phyloP scores from a whole-genome alignment of 92 coral and sea anemone species.

The Palythoa grandiflora region DNA sequence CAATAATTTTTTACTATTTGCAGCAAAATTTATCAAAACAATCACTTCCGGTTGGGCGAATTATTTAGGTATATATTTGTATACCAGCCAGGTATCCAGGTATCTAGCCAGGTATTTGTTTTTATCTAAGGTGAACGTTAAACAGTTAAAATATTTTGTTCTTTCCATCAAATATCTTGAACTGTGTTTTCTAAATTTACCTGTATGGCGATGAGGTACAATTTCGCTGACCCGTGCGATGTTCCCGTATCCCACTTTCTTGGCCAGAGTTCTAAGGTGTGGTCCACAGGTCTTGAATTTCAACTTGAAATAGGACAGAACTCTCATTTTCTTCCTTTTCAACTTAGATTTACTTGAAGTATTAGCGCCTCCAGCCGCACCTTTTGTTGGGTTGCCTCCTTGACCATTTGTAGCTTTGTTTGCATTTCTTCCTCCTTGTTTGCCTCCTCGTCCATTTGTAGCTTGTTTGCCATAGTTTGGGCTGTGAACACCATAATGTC shows the following conservation, averaged over 20 bases:
- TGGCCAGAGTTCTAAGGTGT: constrained; percentile 9
- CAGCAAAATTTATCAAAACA: no score
- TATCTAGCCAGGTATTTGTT: no score
- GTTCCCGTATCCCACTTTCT: constrained; percentile 35
- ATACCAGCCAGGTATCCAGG: no score
- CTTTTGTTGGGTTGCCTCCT: neutral
- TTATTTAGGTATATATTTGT: no score
- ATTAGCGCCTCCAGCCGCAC: neutral
- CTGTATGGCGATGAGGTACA: constrained; percentile 8
- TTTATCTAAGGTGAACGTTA: no score
- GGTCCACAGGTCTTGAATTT: constrained; percentile 30
- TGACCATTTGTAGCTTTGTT: neutral
- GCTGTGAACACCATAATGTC: constrained; percentile 5
- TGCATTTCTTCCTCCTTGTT: neutral
- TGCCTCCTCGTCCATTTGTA: neutral
- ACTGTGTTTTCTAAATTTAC: neutral
- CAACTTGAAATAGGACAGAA: constrained; percentile 28
- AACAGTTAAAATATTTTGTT: no score
- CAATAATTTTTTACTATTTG: no score
- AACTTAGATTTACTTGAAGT: constrained; percentile 2
- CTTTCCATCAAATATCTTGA: neutral
- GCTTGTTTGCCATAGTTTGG: constrained; percentile 1
- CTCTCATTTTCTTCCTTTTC: constrained; percentile 19
- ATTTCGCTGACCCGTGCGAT: constrained; percentile 38
- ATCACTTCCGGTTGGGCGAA: no score